Evolutionary conservation across 2,888 invertebrate species (phyloP).

Genomic region (Dynastes maya): DNA sequence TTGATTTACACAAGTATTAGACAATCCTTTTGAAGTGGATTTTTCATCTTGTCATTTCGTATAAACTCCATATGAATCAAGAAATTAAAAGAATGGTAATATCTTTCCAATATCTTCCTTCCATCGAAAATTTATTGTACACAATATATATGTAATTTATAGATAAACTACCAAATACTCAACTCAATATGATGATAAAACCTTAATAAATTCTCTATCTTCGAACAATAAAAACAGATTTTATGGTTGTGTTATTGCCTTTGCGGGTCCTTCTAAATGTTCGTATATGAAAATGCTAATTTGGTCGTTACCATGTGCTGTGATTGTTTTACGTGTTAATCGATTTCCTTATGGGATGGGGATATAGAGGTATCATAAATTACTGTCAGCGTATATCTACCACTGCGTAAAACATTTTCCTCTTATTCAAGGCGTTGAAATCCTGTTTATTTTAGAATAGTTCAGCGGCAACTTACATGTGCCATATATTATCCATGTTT

Average conservation of each 20-base stretch:
- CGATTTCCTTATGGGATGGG: constrained; percentile 29
- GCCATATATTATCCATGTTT: no score
- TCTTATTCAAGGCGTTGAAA: not conserved
- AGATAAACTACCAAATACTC: constrained; percentile 30
- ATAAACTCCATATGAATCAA: not conserved
- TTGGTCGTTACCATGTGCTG: constrained; percentile 21
- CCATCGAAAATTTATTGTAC: not conserved
- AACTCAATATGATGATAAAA: constrained; percentile 26
- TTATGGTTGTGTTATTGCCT: constrained; percentile 25
- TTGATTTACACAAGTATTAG: no score
- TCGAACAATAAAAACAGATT: constrained; percentile 30
- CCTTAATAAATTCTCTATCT: constrained; percentile 13
- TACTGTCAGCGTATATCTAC: not conserved
- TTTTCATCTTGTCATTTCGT: no score
- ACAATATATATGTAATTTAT: constrained; percentile 18
- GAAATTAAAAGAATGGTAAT: not conserved
- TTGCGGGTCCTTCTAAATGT: constrained; percentile 20
- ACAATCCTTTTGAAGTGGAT: no score
- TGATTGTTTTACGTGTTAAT: constrained; percentile 35
- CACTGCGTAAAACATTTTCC: not conserved
- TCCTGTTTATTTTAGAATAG: no score
- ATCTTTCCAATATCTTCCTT: not conserved
- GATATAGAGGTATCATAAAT: not conserved
- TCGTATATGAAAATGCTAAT: constrained; percentile 32
- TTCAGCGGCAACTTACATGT: no score